Base-by-base conservation (phyloP, 2,888 invertebrate genomes). In the Mimas tiliae region DNA sequence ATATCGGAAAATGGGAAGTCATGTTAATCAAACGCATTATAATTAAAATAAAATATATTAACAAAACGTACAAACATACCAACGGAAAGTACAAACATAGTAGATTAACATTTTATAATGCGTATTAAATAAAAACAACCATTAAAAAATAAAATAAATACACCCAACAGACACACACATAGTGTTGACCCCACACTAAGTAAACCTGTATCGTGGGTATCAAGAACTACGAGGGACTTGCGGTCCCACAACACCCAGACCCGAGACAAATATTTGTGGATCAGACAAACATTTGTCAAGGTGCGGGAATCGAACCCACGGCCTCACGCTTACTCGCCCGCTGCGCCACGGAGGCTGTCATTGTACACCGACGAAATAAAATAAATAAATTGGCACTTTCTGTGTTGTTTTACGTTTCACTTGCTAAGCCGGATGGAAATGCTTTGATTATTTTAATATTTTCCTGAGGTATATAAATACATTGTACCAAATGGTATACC, bases 41-140 rank as follows among this genome's bases (percentile, higher is more conserved):
- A 66, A 69, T 73, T 69, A 72, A 70, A 73, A 76, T 48, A 69
- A n/a, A 67, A 82, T 83, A 58, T 83, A 82, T 78, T 82, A 79
- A 81, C 78, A 81, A 80, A 79, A 74, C 58, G 58, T 50, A 68
- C 67, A 69, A 66, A 64, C 55, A 50, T 67, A 67, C 58, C 53
- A 53, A 53, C 53, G 53, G 33, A 53, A 53, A 53, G 33, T 21
- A 52, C 12, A 53, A 53, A 53, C 7, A n/a, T n/a, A n/a, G n/a
- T 34, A 53, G 7, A 19, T 51, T 16, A 55, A 53, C 21, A 42
- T 27, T 27, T 52, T 65, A 19, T 51, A 63, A 51, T 38, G 33
- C 38, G 12, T 63, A 48, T 12, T 50, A 64, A 50, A 62, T 16
- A 6, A 19, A 7, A 33, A 63, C 48, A 64, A 58, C 27, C 27